Conservation (phyloP, 2,797 vertebrate species). For the Siniperca obscura region DNA sequence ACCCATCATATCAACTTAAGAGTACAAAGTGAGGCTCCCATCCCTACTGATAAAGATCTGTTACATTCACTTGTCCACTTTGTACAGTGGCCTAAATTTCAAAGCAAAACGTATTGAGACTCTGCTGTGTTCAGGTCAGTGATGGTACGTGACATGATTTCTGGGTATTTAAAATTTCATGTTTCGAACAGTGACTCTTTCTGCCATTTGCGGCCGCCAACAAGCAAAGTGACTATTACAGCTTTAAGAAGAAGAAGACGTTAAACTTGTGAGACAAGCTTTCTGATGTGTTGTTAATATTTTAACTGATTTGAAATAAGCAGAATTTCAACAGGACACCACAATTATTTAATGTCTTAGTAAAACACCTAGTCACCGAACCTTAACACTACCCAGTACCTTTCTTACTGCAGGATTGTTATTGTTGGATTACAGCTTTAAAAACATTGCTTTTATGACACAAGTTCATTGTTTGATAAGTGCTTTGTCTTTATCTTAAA, state of each 20-base stretch:
- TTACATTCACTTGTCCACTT: background rate
- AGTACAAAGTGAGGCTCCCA: background rate
- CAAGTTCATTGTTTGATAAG: background rate
- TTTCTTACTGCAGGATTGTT: background rate
- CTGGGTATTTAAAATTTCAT: background rate
- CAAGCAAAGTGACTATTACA: background rate
- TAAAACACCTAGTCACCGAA: background rate
- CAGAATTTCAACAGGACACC: background rate
- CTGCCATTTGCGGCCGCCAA: conserved; percentile 28
- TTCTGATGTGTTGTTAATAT: background rate
- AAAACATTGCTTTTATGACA: background rate
- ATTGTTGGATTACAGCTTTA: conserved; percentile 11
- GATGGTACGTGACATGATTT: background rate
- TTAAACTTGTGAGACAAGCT: background rate
- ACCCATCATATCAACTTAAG: background rate
- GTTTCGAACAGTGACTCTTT: conserved; percentile 17
- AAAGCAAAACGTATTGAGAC: background rate
- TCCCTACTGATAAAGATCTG: background rate
- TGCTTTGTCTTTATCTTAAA: conserved; percentile 14
- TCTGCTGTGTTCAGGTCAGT: background rate
- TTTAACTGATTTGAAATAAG: background rate
- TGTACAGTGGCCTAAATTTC: background rate
- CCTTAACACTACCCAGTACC: background rate
- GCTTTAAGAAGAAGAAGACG: background rate
- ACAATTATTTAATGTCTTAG: background rate